A percentile compares a stretch with the other conserved stretches of the same genome.
phyloP scores from a whole-genome alignment of 2,113 vertebrate genomes.

The Channa maculata region DNA sequence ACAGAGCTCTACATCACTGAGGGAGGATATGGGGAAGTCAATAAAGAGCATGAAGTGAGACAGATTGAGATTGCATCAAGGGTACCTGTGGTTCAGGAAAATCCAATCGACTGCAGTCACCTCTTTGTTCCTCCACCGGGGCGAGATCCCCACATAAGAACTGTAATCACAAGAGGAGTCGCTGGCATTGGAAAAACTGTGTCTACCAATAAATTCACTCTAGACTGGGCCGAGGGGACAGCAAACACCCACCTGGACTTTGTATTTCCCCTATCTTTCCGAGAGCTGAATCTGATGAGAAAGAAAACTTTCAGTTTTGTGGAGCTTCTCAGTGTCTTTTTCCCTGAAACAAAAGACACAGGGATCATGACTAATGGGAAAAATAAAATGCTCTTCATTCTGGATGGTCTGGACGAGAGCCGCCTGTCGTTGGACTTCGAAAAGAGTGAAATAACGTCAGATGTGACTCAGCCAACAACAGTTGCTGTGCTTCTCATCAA shows the following conservation, averaged over 20 bases:
- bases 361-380: constrained; percentile 26
- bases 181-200: constrained; percentile 78
- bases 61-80: constrained; percentile 57
- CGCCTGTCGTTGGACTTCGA: constrained; percentile 65
- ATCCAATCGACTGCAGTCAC: constrained; percentile 61
- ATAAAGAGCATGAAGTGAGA: constrained; percentile 70
- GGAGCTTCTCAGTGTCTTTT: constrained; percentile 54
- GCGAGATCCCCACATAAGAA: constrained; percentile 23
- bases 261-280: constrained; percentile 69
- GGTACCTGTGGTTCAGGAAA: constrained; percentile 41
- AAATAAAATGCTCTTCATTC: constrained; percentile 63
- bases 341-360: constrained; percentile 57
- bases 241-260: constrained; percentile 62
- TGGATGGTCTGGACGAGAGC: constrained; percentile 76
- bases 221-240: constrained; percentile 72
- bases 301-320: constrained; percentile 41
- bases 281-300: constrained; percentile 70
- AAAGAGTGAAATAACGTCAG: constrained; percentile 55
- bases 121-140: constrained; percentile 48
- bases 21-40: constrained; percentile 51
- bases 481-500: constrained; percentile 65
- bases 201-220: constrained; percentile 59
- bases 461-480: constrained; percentile 27
- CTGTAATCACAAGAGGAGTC: constrained; percentile 72
- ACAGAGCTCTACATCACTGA: constrained; percentile 76